Evolutionary conservation across 2,797 vertebrate genomes (phyloP).

Genomic region (Chaenodraco wilsoni): DNA sequence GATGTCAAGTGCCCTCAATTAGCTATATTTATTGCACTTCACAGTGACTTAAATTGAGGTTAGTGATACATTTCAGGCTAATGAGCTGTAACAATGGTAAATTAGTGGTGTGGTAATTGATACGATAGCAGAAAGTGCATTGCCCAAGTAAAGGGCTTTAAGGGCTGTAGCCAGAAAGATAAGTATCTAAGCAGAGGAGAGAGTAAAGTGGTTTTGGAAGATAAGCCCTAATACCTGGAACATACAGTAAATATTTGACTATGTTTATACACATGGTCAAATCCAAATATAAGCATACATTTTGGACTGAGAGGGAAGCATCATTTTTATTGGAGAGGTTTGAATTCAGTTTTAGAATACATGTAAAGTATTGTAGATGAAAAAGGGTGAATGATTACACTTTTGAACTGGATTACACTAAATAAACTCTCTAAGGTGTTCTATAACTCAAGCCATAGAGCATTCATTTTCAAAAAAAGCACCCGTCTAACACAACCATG

Average conservation of each 20-base stretch:
- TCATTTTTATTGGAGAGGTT: not conserved
- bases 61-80: conserved; percentile 25
- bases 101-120: conserved; percentile 46
- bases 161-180: conserved; percentile 6
- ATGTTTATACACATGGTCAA: not conserved
- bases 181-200: not conserved
- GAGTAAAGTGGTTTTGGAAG: not conserved
- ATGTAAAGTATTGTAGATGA: not conserved
- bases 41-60: conserved; percentile 31
- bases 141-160: not conserved
- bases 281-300: not conserved
- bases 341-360: not conserved
- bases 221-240: not conserved
- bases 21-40: conserved; percentile 25
- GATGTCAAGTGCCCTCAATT: not conserved
- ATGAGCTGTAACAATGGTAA: conserved; percentile 37
- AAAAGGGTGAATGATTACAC: not conserved
- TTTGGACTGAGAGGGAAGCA: not conserved
- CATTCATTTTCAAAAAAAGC: no score
- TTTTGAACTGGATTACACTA: not conserved
- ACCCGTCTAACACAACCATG: not conserved
- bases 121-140: conserved; percentile 11
- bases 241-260: not conserved
- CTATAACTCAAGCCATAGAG: not conserved
- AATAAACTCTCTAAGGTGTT: not conserved